Evolutionary conservation across 2,113 vertebrate genomes (phyloP).

Genomic region (Syngnathus scovelli): DNA sequence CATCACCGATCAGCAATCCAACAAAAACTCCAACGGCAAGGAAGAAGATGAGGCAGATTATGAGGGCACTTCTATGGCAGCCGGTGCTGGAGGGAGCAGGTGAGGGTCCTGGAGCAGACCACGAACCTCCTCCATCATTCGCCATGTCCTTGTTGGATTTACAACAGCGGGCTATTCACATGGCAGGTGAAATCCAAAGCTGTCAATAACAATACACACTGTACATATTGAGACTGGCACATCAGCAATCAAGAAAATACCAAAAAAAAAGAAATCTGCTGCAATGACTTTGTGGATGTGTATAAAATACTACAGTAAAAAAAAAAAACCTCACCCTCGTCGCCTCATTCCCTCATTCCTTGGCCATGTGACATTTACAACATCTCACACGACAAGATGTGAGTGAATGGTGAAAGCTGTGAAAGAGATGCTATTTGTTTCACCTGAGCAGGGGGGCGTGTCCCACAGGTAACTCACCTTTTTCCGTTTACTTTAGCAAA

Average conservation of each 20-base stretch:
- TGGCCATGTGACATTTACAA: slow-evolving; percentile 25
- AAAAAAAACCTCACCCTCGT: slow-evolving; percentile 32
- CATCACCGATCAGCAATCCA: slow-evolving; percentile 66
- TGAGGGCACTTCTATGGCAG: slow-evolving; percentile 36
- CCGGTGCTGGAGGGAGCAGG: slow-evolving; percentile 16
- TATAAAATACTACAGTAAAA: not conserved
- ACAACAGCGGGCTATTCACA: not conserved
- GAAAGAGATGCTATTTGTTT: slow-evolving; percentile 55
- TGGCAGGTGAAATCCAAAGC: not conserved
- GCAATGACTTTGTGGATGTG: not conserved
- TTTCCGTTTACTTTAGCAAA: slow-evolving; percentile 31
- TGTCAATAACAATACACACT: not conserved
- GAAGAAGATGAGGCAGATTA: slow-evolving; percentile 53
- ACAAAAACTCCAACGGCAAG: slow-evolving; percentile 58
- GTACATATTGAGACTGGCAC: not conserved
- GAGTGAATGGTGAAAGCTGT: slow-evolving; percentile 11
- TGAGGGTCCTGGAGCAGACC: slow-evolving; percentile 32
- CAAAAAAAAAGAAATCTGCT: not conserved
- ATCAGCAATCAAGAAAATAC: not conserved
- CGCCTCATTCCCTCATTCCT: slow-evolving; percentile 27
- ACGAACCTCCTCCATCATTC: slow-evolving; percentile 52
- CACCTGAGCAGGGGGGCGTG: slow-evolving; percentile 55
- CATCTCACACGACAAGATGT: not conserved
- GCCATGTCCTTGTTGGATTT: slow-evolving; percentile 60
- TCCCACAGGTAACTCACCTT: slow-evolving; percentile 34